Base-by-base conservation (phyloP, 2,797 vertebrate genomes). In the Eulemur coronatus region DNA sequence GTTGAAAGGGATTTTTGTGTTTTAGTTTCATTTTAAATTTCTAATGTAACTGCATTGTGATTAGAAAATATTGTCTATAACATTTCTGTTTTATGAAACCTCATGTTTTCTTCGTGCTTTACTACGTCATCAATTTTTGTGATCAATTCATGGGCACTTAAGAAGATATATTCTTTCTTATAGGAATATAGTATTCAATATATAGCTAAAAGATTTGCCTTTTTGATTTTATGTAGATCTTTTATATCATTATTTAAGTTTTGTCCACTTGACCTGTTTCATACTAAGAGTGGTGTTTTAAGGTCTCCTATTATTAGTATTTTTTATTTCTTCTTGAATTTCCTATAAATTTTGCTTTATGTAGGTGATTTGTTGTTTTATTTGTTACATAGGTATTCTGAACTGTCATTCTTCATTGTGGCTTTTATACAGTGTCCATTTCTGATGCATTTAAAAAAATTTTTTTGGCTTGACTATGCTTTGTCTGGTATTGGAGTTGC, bases 21-120 rank as follows among this genome's bases (percentile, higher is more conserved):
- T 90, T 94, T 69, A 11, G 48, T 97, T 94, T 86, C 28, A 70
- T 79, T 91, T 84, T 84, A 14, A 84, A 89, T 89, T 81, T 93
- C 61, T 75, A 46, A 33, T 57, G 7, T 87, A 75, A 38, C 17
- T 91, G 24, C 30, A 18, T 67, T 55, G n/a, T 92, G 67, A 41
- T 57, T 52, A 73, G 33, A 43, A 17, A 88, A 17, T 84, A 52
- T 48, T 84, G 5, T 95, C 50, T 91, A 13, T 90, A 78, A 50
- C 78, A 61, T 72, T 78, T 97, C 63, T 69, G 20, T 84, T 84
- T 79, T 84, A 61, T 84, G 43, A n/a, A 72, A 79, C 33, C 28
- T 48, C 7, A 63, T 69, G 38, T 90, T 35, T 59, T 93, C 76
- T 59, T 59, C 28, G 30, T 72, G 43, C 5, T 70, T 93, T 92